Conservation (phyloP, 2,797 vertebrate genomes). For the Gymnoscopelus microlampas region DNA sequence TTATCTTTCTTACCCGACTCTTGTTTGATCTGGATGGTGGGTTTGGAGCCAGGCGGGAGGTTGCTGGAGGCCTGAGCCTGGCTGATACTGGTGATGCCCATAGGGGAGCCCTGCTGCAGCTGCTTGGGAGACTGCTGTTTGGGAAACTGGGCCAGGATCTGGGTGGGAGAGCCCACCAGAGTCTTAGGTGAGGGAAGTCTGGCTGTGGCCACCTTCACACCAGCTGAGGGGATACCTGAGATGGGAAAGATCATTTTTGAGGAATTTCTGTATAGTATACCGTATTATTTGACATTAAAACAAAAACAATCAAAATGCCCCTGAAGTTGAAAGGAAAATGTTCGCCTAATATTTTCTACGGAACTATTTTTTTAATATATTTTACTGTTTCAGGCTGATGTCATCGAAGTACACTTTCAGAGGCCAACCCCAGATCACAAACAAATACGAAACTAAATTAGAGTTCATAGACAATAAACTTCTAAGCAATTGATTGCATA, state of each 20-base stretch:
- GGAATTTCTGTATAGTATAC: not conserved
- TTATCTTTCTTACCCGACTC: slow-evolving; percentile 89
- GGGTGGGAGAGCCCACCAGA: slow-evolving; percentile 88
- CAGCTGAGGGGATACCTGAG: slow-evolving; percentile 86
- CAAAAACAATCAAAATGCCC: not conserved
- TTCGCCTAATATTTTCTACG: too few species aligned
- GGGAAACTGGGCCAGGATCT: slow-evolving; percentile 95
- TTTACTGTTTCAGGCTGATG: too few species aligned
- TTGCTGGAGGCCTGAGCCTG: slow-evolving; percentile 73
- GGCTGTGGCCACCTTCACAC: slow-evolving; percentile 90
- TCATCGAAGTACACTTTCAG: too few species aligned
- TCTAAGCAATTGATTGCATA: too few species aligned
- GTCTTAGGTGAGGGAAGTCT: slow-evolving; percentile 95
- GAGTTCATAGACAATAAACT: too few species aligned
- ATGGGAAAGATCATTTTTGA: not conserved
- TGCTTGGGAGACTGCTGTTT: slow-evolving; percentile 92
- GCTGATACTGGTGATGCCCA: slow-evolving; percentile 72
- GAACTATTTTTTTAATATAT: too few species aligned
- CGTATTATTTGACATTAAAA: too few species aligned
- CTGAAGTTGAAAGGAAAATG: too few species aligned
- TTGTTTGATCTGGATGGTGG: slow-evolving; percentile 98
- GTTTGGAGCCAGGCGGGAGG: slow-evolving; percentile 85
- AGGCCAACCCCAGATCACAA: too few species aligned
- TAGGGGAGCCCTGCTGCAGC: slow-evolving; percentile 80
- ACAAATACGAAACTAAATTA: too few species aligned